Evolutionary conservation across 2,888 invertebrate genomes (phyloP).

Genomic region (Epsilonema sp.): DNA sequence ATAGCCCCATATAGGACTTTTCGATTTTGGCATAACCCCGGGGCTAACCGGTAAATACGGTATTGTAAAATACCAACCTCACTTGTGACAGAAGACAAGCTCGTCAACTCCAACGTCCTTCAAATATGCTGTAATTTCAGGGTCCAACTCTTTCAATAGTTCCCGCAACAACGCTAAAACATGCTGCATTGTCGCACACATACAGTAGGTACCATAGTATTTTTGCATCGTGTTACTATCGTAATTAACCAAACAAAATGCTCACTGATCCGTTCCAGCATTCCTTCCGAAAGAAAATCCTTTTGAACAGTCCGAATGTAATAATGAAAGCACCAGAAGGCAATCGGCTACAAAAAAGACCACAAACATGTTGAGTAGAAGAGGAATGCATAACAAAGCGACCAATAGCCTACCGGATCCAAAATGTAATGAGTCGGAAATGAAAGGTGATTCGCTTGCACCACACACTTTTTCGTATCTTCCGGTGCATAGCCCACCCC

Average conservation of each 20-base stretch:
- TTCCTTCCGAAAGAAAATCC: slow-evolving; percentile 29
- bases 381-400: too few species aligned
- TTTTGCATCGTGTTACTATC: too few species aligned
- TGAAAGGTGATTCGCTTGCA: too few species aligned
- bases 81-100: slow-evolving; percentile 31
- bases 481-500: too few species aligned
- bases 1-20: too few species aligned
- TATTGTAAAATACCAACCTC: background rate
- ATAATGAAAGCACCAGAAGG: slow-evolving; percentile 30
- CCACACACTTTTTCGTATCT: too few species aligned
- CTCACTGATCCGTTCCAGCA: slow-evolving; percentile 28
- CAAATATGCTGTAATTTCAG: slow-evolving; percentile 21
- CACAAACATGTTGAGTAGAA: too few species aligned
- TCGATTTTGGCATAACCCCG: too few species aligned
- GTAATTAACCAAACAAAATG: background rate
- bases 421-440: too few species aligned
- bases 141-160: slow-evolving; percentile 27
- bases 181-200: background rate
- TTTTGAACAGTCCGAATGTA: slow-evolving; percentile 26
- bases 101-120: slow-evolving; percentile 21
- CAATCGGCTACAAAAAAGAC: slow-evolving; percentile 27
- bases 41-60: too few species aligned
- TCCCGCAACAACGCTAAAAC: slow-evolving; percentile 20
- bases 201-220: background rate
- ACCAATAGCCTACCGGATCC: slow-evolving; percentile 33